Evolutionary conservation across 2,888 invertebrate genomes (phyloP), one percentile per base, ranked within the genome.

Genomic region (Xestoiulus laeticollis): DNA sequence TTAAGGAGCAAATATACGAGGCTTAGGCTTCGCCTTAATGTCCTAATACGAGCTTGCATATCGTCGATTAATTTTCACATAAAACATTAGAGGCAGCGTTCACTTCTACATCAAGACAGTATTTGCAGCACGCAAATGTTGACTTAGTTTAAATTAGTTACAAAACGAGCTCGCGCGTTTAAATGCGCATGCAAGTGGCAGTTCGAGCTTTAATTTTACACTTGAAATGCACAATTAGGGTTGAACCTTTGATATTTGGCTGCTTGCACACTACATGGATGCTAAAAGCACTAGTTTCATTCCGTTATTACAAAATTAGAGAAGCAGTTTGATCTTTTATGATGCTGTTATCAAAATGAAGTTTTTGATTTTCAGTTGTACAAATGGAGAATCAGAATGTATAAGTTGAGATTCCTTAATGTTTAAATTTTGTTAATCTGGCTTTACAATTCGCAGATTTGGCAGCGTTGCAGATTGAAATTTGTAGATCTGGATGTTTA

Each of bases 1-100:
- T 78, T 78, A 78, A 78, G 30, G 78, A 78, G 78, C 78, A 78
- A 78, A 78, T 78, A 30, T 78, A 78, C 78, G 78, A 78, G 78
- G 78, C 78, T 78, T 68, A 68, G 68, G 68, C 68, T 68, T 22
- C 68, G 68, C 26, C 68, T 26, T 78, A 78, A 78, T 78, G 78
- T 30, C 78, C 30, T 78, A 14, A 78, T 78, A 78, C 30, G 30
- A 30, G 30, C 78, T 78, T 30, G 78, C 78, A 78, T 78, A 78
- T 78, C 26, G 78, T 26, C 78, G 78, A 78, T 78, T 78, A 78
- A 30, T 78, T 78, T 78, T 78, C 78, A 30, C 78, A 78, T 78
- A 30, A 78, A 78, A 78, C 78, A 78, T 78, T 30, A 30, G 78
- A 78, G 78, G 14, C 30, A 30, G 78, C 78, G 78, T 30, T 78